These are phyloP conservation scores for Sarcophaga bullata DNA, from an alignment of 1,140 invertebrate genomes.

Conservation along the genomic window DNA sequence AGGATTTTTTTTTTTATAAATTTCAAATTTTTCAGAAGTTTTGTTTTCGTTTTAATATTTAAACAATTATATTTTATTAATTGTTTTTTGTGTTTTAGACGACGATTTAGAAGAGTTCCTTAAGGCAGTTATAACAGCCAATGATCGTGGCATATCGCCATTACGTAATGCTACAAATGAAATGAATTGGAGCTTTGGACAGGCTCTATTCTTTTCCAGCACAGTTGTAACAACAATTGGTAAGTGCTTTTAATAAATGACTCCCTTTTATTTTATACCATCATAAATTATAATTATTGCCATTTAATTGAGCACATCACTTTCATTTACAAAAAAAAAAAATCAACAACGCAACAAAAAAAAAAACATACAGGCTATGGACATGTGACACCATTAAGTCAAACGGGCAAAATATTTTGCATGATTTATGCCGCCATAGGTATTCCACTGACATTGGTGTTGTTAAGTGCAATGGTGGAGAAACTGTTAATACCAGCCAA, in stretches of 20 bases:
- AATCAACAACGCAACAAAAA: too few species aligned
- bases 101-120: conserved; percentile 79
- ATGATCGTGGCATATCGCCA: conserved; percentile 80
- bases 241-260: conserved; percentile 59
- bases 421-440: conserved; percentile 86
- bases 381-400: conserved; percentile 83
- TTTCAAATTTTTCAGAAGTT: background rate
- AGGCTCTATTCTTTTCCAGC: conserved; percentile 86
- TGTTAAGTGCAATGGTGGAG: conserved; percentile 83
- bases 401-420: conserved; percentile 86
- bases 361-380: conserved; percentile 75
- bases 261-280: background rate
- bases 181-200: conserved; percentile 89
- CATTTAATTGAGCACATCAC: too few species aligned
- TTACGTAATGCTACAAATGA: conserved; percentile 79
- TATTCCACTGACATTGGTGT: conserved; percentile 82
- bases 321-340: too few species aligned
- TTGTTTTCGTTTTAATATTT: too few species aligned
- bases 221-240: conserved; percentile 89
- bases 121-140: conserved; percentile 76
- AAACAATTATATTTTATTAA: background rate
- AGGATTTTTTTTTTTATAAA: too few species aligned
- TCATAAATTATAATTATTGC: too few species aligned
- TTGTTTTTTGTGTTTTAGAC: conserved; percentile 69
- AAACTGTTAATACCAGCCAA: conserved; percentile 78